Evolutionary conservation across 37 sponge, comb jelly and placozoan species (phyloP).

Genomic region (Amphimedon queenslandica): DNA sequence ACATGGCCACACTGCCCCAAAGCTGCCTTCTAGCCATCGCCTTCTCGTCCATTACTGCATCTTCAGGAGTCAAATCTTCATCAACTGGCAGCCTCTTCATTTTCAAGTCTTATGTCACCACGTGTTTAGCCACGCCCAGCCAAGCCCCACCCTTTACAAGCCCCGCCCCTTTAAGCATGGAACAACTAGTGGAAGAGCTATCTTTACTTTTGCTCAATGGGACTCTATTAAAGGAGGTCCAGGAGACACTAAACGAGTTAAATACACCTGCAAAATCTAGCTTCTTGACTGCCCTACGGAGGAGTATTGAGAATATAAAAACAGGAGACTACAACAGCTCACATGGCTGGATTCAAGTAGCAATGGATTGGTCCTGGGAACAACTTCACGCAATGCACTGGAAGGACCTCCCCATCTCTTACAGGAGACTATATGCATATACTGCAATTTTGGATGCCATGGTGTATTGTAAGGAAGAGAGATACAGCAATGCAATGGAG

Average conservation of each 20-base stretch:
- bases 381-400: constrained; percentile 84
- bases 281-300: not conserved
- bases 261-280: not conserved
- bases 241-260: not conserved
- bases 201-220: not conserved
- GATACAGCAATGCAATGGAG: constrained; percentile 33
- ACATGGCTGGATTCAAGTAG: constrained; percentile 21
- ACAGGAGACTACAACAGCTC: not conserved
- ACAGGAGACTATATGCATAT: constrained; percentile 67
- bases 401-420: constrained; percentile 75
- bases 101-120: not conserved
- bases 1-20: not conserved
- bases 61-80: not conserved
- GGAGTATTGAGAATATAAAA: not conserved
- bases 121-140: not conserved
- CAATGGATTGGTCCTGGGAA: constrained; percentile 80
- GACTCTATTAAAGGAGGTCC: not conserved
- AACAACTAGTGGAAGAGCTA: not conserved
- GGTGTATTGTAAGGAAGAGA: not conserved
- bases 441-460: constrained; percentile 54
- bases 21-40: not conserved
- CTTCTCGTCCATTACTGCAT: no score
- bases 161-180: not conserved
- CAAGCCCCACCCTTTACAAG: not conserved
- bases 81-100: not conserved